phyloP scores from a whole-genome alignment of 2,113 vertebrate species.

The Anseranas semipalmata region DNA sequence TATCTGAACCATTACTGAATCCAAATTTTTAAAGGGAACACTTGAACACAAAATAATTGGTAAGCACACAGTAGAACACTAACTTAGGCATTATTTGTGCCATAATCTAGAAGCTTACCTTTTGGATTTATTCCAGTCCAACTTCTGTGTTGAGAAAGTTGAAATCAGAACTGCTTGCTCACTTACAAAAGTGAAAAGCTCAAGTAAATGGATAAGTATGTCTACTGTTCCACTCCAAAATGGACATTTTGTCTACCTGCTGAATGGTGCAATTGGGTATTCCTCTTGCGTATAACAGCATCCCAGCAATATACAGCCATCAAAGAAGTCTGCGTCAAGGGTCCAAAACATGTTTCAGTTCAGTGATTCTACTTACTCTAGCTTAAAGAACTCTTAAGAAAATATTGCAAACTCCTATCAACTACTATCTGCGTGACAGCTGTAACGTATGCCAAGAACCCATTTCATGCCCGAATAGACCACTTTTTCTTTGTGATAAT shows the following conservation, averaged over 20 bases:
- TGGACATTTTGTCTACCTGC: background rate
- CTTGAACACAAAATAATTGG: background rate
- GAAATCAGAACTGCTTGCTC: background rate
- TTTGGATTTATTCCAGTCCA: background rate
- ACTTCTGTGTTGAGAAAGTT: background rate
- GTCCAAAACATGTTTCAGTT: background rate
- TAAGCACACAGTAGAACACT: background rate
- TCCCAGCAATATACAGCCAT: accelerated
- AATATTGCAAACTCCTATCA: background rate
- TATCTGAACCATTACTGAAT: background rate
- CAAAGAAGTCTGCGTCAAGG: background rate
- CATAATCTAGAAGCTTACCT: accelerated
- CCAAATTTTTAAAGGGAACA: background rate
- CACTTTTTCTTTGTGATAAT: background rate
- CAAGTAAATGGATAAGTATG: background rate
- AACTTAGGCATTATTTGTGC: background rate
- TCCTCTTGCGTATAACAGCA: background rate
- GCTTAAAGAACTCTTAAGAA: background rate
- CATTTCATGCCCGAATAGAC: background rate
- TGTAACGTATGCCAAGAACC: background rate
- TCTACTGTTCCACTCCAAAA: background rate
- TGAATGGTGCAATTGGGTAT: background rate
- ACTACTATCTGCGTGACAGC: background rate
- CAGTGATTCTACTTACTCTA: background rate
- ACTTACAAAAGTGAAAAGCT: background rate